Conservation (phyloP, 2,797 vertebrate genomes). For the Myotis findleyi region DNA sequence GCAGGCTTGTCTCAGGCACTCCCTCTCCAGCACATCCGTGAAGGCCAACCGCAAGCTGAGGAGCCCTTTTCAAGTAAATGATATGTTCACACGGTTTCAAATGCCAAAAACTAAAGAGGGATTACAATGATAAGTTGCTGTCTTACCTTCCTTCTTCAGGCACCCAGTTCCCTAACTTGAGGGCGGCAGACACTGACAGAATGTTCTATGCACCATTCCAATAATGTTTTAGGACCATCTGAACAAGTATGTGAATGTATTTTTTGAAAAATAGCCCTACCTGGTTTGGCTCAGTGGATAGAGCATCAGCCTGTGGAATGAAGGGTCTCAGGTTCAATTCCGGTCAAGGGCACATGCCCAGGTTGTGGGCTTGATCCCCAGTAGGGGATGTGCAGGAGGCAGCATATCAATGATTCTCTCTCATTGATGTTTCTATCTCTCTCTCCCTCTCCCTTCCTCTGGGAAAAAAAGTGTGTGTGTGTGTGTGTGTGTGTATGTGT, state of each 20-base stretch:
- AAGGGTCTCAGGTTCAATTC: background rate
- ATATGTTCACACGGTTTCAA: background rate
- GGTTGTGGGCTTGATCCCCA: no score
- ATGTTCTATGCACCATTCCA: slow-evolving; percentile 6
- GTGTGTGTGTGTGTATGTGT: no score
- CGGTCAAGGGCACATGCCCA: background rate
- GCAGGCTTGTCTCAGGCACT: background rate
- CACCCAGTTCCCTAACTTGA: background rate
- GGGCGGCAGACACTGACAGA: background rate
- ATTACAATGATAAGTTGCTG: background rate
- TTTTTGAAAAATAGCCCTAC: no score
- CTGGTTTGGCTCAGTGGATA: background rate
- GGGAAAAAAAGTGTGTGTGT: no score
- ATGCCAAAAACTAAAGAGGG: background rate
- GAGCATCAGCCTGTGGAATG: background rate
- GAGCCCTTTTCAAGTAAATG: slow-evolving; percentile 38
- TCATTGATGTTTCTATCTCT: background rate
- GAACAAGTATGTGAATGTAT: background rate
- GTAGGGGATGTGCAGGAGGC: no score
- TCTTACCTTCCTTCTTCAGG: slow-evolving; percentile 39
- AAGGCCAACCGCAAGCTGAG: slow-evolving; percentile 8
- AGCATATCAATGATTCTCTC: background rate
- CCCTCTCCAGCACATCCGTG: background rate
- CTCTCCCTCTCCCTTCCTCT: background rate
- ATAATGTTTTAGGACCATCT: slow-evolving; percentile 17